Conservation (phyloP, 2,797 vertebrate species). For the Sus cebifrons region DNA sequence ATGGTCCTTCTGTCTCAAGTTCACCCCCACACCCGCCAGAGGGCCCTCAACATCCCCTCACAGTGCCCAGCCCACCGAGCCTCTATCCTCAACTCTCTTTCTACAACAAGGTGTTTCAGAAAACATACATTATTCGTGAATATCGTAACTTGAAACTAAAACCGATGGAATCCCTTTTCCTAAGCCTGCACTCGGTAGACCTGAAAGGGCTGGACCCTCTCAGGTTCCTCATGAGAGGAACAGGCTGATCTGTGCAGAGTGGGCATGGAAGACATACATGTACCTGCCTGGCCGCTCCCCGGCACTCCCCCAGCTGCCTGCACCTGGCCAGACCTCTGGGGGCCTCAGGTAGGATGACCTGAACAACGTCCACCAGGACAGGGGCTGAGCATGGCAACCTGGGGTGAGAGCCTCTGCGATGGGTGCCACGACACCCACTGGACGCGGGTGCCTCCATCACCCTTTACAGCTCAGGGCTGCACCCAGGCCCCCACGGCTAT, state of each 20-base stretch:
- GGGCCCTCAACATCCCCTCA: not conserved
- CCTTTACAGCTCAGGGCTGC: not conserved
- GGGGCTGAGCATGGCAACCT: not conserved
- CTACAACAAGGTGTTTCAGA: not conserved
- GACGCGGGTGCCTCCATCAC: not conserved
- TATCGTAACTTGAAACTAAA: conserved; percentile 24
- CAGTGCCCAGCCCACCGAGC: not conserved
- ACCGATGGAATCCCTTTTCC: not conserved
- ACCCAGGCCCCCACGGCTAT: not conserved
- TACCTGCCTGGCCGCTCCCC: not conserved
- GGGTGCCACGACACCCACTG: not conserved
- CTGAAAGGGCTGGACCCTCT: not conserved
- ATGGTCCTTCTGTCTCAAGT: not conserved
- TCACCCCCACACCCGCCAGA: not conserved
- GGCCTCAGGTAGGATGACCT: not conserved
- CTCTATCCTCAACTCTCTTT: conserved; percentile 19
- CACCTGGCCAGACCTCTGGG: not conserved
- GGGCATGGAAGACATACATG: not conserved
- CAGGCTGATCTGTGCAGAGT: not conserved
- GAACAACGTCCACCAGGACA: not conserved
- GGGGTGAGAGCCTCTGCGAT: not conserved
- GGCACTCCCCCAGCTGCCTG: not conserved
- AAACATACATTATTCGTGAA: conserved; percentile 47
- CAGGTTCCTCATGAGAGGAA: not conserved
- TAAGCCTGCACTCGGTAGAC: not conserved